phyloP scores from a whole-genome alignment of 2,888 invertebrate genomes.

The Sesia bembeciformis region DNA sequence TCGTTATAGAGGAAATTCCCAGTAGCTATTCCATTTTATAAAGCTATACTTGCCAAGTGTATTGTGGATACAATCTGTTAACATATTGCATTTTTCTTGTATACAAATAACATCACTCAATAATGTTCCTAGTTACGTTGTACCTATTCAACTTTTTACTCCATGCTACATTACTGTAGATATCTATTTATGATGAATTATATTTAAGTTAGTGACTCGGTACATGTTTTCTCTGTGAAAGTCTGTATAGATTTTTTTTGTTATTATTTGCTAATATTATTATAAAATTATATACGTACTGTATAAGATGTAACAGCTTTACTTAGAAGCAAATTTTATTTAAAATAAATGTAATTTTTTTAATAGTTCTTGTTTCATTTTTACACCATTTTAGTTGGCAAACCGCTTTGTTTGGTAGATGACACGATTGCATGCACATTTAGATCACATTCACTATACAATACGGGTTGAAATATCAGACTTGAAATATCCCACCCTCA shows the following conservation, averaged over 20 bases:
- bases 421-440: slow-evolving; percentile 34
- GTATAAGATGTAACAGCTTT: slow-evolving; percentile 73
- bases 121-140: slow-evolving; percentile 29
- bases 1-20: neutral
- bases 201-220: slow-evolving; percentile 38
- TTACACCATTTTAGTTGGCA: slow-evolving; percentile 39
- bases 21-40: slow-evolving; percentile 33
- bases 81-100: slow-evolving; percentile 32
- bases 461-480: no score
- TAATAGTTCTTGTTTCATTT: slow-evolving; percentile 59
- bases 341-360: slow-evolving; percentile 61
- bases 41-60: slow-evolving; percentile 41
- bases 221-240: slow-evolving; percentile 44
- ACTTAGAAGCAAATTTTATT: slow-evolving; percentile 67
- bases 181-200: slow-evolving; percentile 46
- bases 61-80: slow-evolving; percentile 29
- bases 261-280: slow-evolving; percentile 61
- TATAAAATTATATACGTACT: slow-evolving; percentile 30
- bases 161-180: slow-evolving; percentile 31
- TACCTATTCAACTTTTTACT: slow-evolving; percentile 10
- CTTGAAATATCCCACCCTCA: no score
- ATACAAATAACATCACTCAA: slow-evolving; percentile 28
- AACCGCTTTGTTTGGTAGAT: slow-evolving; percentile 33
- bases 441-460: neutral
- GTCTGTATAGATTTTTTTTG: slow-evolving; percentile 51